Evolutionary conservation across 2,797 vertebrate genomes (phyloP).

Genomic region (Chaenodraco wilsoni): DNA sequence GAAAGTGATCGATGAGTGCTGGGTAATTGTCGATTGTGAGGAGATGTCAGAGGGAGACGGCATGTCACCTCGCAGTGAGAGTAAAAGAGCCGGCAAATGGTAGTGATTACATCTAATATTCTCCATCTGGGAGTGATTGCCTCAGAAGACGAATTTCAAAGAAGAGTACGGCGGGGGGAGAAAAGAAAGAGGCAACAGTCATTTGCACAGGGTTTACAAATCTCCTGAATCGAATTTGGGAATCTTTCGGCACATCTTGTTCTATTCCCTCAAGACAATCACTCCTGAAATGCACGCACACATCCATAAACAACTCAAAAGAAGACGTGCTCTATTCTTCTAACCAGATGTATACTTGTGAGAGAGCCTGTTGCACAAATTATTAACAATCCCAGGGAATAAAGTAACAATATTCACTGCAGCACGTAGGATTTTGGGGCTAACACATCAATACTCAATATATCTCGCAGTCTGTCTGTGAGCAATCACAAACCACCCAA

Average conservation of each 20-base stretch:
- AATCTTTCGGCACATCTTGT: slow-evolving; percentile 80
- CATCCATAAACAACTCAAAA: slow-evolving; percentile 42
- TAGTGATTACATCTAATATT: slow-evolving; percentile 86
- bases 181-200: slow-evolving; percentile 75
- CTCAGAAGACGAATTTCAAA: slow-evolving; percentile 82
- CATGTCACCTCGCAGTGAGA: slow-evolving; percentile 79
- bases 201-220: slow-evolving; percentile 84
- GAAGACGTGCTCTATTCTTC: slow-evolving; percentile 23
- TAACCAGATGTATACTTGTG: slow-evolving; percentile 10
- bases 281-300: slow-evolving; percentile 64
- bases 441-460: slow-evolving; percentile 61
- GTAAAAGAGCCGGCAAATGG: slow-evolving; percentile 78
- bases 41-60: slow-evolving; percentile 70
- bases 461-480: slow-evolving; percentile 63
- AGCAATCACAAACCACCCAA: slow-evolving; percentile 78
- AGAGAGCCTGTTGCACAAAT: slow-evolving; percentile 12
- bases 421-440: slow-evolving; percentile 40
- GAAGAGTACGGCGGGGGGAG: slow-evolving; percentile 62
- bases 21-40: slow-evolving; percentile 77
- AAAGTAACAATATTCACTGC: slow-evolving; percentile 34
- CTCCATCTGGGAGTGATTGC: slow-evolving; percentile 85
- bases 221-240: slow-evolving; percentile 78
- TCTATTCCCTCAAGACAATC: slow-evolving; percentile 69
- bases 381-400: slow-evolving; percentile 25
- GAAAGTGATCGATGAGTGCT: slow-evolving; percentile 75